phyloP scores from a whole-genome alignment of 2,888 invertebrate genomes.

The Patella caerulea region DNA sequence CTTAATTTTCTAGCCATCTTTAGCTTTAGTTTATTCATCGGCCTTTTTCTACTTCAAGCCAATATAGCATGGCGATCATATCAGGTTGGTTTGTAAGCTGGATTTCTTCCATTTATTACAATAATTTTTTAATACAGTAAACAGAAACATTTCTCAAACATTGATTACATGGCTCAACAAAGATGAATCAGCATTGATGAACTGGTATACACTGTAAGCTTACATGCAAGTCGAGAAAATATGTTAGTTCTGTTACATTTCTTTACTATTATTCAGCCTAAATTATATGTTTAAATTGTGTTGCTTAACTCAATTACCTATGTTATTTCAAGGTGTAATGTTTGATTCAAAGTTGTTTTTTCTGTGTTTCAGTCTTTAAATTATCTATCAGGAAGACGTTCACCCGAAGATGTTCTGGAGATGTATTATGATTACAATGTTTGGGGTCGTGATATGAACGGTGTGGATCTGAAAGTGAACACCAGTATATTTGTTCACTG shows the following conservation, averaged over 20 bases:
- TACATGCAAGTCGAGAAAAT: neutral
- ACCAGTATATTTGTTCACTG: conserved; percentile 40
- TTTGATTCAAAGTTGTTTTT: no score
- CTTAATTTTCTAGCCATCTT: conserved; percentile 31
- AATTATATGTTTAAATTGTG: no score
- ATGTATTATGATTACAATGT: conserved; percentile 38
- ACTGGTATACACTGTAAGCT: neutral
- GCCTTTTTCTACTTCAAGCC: conserved; percentile 32
- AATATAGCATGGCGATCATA: conserved; percentile 35
- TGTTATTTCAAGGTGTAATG: no score
- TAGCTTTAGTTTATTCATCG: conserved; percentile 32
- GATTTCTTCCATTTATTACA: neutral
- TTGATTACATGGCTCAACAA: no score
- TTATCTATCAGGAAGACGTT: conserved; percentile 13
- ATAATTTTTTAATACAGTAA: conserved; percentile 4
- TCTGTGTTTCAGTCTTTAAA: conserved; percentile 16
- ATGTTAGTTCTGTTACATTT: neutral
- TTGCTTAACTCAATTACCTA: no score
- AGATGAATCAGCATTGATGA: neutral
- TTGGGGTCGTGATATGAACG: conserved; percentile 32
- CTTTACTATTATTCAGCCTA: no score
- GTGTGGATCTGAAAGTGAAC: conserved; percentile 40
- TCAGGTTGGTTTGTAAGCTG: conserved; percentile 22
- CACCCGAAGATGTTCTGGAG: conserved; percentile 34
- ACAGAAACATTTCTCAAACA: neutral